Evolutionary conservation across 2,113 vertebrate species (phyloP).

Genomic region (Tinamus guttatus): DNA sequence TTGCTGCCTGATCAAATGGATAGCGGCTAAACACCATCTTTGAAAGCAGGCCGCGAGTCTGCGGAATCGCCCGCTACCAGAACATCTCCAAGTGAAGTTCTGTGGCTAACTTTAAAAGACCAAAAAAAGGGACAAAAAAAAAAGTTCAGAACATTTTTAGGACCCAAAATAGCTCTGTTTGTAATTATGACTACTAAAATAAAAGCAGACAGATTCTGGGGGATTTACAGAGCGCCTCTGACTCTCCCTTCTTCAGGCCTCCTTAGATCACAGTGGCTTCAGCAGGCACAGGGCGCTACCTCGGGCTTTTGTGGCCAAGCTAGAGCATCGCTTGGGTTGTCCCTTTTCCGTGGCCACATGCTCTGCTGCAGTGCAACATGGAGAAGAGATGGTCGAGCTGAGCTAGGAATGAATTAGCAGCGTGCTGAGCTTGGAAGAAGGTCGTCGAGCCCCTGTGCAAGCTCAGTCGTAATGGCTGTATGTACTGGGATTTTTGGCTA

Average conservation of each 20-base stretch:
- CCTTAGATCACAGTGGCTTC: neutral
- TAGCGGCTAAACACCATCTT: neutral
- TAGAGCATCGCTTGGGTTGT: neutral
- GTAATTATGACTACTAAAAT: conserved; percentile 18
- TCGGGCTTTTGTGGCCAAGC: neutral
- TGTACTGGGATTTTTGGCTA: neutral
- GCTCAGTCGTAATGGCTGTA: neutral
- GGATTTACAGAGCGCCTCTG: neutral
- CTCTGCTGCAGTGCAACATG: rapidly evolving
- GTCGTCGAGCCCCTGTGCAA: neutral
- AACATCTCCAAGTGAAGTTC: neutral
- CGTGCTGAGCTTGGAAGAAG: neutral
- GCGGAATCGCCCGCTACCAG: neutral
- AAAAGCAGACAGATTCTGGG: neutral
- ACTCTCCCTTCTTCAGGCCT: neutral
- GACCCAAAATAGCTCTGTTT: neutral
- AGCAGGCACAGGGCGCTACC: rapidly evolving
- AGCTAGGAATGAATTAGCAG: neutral
- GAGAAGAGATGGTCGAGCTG: neutral
- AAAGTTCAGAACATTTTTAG: neutral
- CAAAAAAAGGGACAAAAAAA: neutral
- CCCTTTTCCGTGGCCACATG: neutral
- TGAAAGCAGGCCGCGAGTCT: neutral
- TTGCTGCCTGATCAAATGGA: neutral
- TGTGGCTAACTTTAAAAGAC: neutral